phyloP scores from a whole-genome alignment of 2,888 invertebrate species.

The Chrysotoxum bicinctum region DNA sequence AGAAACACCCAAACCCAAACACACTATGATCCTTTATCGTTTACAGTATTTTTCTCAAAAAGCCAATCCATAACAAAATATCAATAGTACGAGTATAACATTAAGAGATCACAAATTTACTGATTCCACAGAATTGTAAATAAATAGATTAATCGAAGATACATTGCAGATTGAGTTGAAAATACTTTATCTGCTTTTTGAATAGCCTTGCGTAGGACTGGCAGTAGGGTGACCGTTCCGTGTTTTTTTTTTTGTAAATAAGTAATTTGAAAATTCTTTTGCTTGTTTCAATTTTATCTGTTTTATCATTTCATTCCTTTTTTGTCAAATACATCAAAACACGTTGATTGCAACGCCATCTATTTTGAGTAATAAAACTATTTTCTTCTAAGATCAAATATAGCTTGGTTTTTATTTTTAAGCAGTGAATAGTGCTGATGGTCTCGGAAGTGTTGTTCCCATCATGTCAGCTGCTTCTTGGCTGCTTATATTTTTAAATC shows the following conservation, averaged over 20 bases:
- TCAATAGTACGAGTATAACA: neutral
- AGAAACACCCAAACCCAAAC: neutral
- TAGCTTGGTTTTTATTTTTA: no score
- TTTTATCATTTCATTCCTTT: no score
- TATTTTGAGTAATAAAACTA: no score
- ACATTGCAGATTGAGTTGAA: slow-evolving; percentile 29
- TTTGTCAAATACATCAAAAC: no score
- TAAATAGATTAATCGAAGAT: slow-evolving; percentile 36
- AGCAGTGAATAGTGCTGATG: no score
- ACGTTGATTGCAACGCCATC: no score
- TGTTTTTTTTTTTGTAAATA: neutral
- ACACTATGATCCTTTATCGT: slow-evolving; percentile 9
- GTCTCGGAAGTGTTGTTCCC: no score
- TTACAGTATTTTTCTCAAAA: slow-evolving; percentile 23
- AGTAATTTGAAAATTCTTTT: no score
- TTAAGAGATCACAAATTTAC: slow-evolving; percentile 28
- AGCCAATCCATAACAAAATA: neutral
- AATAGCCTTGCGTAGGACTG: neutral
- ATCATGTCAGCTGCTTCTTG: no score
- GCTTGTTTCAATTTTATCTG: no score
- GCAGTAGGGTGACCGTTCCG: neutral
- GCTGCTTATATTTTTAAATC: no score
- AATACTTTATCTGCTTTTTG: slow-evolving; percentile 8
- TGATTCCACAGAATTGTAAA: slow-evolving; percentile 19
- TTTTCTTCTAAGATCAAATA: no score